Evolutionary conservation across 2,888 invertebrate species (phyloP).

Genomic region (Hipparchia semele): DNA sequence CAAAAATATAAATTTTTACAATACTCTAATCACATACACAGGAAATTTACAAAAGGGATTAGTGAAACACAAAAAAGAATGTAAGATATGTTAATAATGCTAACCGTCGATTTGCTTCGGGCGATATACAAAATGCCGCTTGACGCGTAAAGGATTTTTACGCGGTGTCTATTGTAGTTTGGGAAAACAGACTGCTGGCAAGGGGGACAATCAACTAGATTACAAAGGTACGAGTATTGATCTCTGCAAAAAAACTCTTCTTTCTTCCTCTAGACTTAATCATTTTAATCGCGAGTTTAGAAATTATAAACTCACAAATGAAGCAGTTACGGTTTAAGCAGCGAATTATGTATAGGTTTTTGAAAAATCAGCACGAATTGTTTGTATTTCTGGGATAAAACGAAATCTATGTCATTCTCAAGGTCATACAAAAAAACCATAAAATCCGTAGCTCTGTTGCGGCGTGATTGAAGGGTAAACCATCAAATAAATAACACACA

Average conservation of each 20-base stretch:
- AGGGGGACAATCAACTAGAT: background rate
- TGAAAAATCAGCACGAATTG: too few species aligned
- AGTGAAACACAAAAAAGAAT: slow-evolving; percentile 6
- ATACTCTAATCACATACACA: slow-evolving; percentile 22
- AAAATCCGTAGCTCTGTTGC: too few species aligned
- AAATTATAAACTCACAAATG: too few species aligned
- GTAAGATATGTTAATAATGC: slow-evolving; percentile 17
- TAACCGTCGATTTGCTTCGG: slow-evolving; percentile 38
- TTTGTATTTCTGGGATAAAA: too few species aligned
- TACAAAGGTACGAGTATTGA: too few species aligned
- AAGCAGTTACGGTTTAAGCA: too few species aligned
- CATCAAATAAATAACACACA: background rate
- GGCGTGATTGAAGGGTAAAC: background rate
- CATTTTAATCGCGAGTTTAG: too few species aligned
- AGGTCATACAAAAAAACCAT: too few species aligned
- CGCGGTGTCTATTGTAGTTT: slow-evolving; percentile 17
- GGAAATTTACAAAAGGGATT: slow-evolving; percentile 30
- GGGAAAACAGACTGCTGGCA: background rate
- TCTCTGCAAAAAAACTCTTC: too few species aligned
- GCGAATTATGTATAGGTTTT: too few species aligned
- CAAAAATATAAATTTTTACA: slow-evolving; percentile 18
- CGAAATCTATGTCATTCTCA: too few species aligned
- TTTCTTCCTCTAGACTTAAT: too few species aligned
- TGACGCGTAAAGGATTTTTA: slow-evolving; percentile 41
- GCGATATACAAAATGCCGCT: slow-evolving; percentile 33